Conservation (phyloP, 2,113 vertebrate genomes). For the Trinectes maculatus region DNA sequence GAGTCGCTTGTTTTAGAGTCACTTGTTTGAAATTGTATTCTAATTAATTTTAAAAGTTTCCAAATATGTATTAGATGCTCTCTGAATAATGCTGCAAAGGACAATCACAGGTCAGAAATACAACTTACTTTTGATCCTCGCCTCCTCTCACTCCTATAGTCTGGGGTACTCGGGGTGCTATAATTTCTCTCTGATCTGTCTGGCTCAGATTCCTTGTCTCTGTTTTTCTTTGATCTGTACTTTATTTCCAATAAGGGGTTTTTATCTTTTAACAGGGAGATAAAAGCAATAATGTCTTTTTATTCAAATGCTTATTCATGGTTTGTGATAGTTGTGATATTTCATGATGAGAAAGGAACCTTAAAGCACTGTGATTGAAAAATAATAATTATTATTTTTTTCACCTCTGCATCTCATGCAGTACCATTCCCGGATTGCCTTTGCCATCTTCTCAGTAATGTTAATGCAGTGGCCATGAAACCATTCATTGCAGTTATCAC, state of each 20-base stretch:
- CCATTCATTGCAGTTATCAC: constrained; percentile 95
- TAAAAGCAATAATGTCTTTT: background rate
- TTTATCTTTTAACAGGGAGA: constrained; percentile 74
- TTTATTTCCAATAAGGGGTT: constrained; percentile 88
- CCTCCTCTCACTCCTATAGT: constrained; percentile 80
- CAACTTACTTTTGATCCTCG: constrained; percentile 81
- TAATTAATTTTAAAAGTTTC: too few species aligned
- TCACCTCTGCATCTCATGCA: constrained; percentile 89
- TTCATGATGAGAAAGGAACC: background rate
- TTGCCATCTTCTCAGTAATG: constrained; percentile 94
- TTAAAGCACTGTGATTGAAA: background rate
- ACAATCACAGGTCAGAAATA: background rate
- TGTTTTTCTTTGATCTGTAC: constrained; percentile 88
- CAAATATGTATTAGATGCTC: background rate
- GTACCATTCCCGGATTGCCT: constrained; percentile 93
- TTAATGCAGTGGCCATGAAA: constrained; percentile 94
- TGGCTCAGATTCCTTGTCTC: constrained; percentile 79
- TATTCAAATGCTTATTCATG: background rate
- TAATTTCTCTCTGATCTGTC: constrained; percentile 78
- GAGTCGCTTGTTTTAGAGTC: background rate
- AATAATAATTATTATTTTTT: background rate
- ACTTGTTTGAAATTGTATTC: too few species aligned
- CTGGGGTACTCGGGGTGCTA: constrained; percentile 75
- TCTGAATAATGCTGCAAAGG: background rate
- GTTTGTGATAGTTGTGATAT: background rate